Conservation (phyloP, 2,888 invertebrate species). For the Salpingus planirostris region DNA sequence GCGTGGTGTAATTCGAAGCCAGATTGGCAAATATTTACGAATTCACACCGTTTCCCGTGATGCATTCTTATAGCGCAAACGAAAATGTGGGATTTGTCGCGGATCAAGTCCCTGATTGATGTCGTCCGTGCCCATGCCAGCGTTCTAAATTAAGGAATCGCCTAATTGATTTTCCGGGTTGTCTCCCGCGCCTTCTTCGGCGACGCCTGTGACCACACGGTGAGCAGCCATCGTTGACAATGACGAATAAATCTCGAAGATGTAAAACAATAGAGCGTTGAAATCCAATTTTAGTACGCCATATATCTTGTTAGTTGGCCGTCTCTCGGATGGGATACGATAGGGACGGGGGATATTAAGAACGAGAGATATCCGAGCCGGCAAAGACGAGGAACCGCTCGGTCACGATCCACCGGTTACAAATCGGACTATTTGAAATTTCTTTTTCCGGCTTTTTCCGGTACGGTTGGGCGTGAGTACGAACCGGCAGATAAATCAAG, state of each 20-base stretch:
- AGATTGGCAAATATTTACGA: too few species aligned
- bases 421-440: constrained; percentile 11
- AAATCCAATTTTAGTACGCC: constrained; percentile 21
- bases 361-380: constrained; percentile 9
- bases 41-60: too few species aligned
- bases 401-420: constrained; percentile 12
- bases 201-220: too few species aligned
- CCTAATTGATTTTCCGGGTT: too few species aligned
- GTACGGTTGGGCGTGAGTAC: not conserved
- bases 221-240: constrained; percentile 11
- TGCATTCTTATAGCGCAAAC: too few species aligned
- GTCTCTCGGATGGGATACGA: constrained; percentile 5
- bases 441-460: constrained; percentile 4
- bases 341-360: constrained; percentile 11
- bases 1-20: too few species aligned
- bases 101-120: too few species aligned
- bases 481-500: constrained; percentile 22
- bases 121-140: too few species aligned
- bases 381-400: constrained; percentile 11
- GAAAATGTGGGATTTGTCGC: too few species aligned
- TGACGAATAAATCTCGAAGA: constrained; percentile 17
- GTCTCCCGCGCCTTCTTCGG: too few species aligned
- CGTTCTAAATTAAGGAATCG: too few species aligned
- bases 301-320: constrained; percentile 13
- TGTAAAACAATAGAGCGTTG: constrained; percentile 21